These are phyloP conservation scores for Bellardia pandia DNA, from an alignment of 2,888 invertebrate species.

Conservation along the genomic window DNA sequence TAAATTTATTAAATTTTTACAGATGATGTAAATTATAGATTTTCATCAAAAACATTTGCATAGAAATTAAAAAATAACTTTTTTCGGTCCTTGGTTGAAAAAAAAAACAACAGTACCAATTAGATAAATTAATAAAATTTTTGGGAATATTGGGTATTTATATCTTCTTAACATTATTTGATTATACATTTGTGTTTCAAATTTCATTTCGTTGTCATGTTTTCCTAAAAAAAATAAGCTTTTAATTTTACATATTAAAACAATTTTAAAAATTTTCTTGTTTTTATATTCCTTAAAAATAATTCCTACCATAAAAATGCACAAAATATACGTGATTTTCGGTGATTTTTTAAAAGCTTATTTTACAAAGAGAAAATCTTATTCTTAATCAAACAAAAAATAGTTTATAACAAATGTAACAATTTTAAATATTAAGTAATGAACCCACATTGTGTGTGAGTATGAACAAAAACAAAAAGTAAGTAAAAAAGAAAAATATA, in stretches of 20 bases:
- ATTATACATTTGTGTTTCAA: not conserved
- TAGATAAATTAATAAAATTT: no score
- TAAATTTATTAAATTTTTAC: no score
- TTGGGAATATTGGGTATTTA: slow-evolving; percentile 1
- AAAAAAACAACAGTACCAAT: no score
- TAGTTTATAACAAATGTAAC: slow-evolving; percentile 63
- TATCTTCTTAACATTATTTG: not conserved
- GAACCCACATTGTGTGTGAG: slow-evolving; percentile 66
- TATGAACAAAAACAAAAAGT: slow-evolving; percentile 57
- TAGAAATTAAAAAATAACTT: no score
- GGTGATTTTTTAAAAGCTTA: slow-evolving; percentile 59
- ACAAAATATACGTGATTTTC: not conserved
- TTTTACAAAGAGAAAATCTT: slow-evolving; percentile 38
- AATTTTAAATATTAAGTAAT: slow-evolving; percentile 68
- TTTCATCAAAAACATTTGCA: no score
- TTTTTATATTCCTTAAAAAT: slow-evolving; percentile 22
- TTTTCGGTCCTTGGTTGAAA: no score
- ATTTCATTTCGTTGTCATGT: slow-evolving; percentile 51
- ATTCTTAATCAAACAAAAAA: slow-evolving; percentile 26
- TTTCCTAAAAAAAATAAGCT: slow-evolving; percentile 50
- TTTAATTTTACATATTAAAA: slow-evolving; percentile 35
- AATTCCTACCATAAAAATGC: slow-evolving; percentile 12
- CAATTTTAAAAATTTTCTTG: slow-evolving; percentile 13
- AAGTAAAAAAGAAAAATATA: slow-evolving; percentile 66
- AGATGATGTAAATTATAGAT: no score